Base-by-base conservation (phyloP, 1,140 invertebrate genomes). In the Eriocheir sinensis region DNA sequence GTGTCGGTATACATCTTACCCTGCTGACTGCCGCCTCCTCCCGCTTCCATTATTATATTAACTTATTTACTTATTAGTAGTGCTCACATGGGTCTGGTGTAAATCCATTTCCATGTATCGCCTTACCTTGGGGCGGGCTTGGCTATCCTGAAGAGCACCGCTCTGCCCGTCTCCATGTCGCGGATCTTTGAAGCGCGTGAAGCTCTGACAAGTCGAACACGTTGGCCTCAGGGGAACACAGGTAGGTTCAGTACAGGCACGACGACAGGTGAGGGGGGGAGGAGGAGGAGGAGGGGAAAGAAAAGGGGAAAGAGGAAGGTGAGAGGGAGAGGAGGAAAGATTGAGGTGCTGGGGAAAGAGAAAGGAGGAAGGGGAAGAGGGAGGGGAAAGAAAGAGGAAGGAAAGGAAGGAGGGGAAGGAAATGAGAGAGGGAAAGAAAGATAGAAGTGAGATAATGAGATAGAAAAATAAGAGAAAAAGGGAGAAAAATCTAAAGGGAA, bases 141-240 rank as follows among this genome's bases (percentile, higher is more conserved):
- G 8, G 98, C 98, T 94, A 99, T 99, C 97, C 99, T 99, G 97
- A 99, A 99, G 36, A 99, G 97, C 79, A 99, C 98, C 9, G 98
- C n/a, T n/a, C n/a, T 98, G 34, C 98, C 98, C 95, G 98, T 98
- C 96, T 99, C 99, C 96, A 99, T 97, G 97, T 99, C 99, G 93
- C 99, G 97, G 95, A 99, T 99, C 97, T 99, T n/a, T 99, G 97
- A 99, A 99, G 95, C 98, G 97, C 41, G 99, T 99, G 97, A 99
- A 99, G 97, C 99, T 99, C n/a, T n/a, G n/a, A n/a, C 96, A 99
- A 99, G 96, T 99, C 98, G 97, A 99, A 99, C 91, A 99, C 97
- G 97, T 99, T 99, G 36, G 98, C 99, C 96, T 99, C 99, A 32
- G 99, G 98, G 94, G 98, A 98, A 96, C 99, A 99, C 53, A 99